Evolutionary conservation across 1,140 invertebrate species (phyloP).

Genomic region (Neodiprion fabricii): DNA sequence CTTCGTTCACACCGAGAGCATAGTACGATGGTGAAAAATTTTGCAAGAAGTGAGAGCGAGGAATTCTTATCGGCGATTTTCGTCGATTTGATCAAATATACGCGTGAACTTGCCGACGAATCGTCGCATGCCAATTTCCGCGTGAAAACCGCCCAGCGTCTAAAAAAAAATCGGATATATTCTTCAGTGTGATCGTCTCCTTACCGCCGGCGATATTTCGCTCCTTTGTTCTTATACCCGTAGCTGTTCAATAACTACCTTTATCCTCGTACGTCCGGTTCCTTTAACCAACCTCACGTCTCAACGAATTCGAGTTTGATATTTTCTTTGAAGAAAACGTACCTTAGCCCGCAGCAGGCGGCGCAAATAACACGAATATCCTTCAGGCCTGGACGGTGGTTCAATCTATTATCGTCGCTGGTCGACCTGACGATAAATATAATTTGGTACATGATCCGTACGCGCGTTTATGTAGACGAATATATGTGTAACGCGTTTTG

Average conservation of each 20-base stretch:
- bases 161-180: background rate
- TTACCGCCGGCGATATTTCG: background rate
- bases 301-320: background rate
- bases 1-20: background rate
- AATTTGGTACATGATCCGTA: too few species aligned
- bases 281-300: background rate
- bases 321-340: background rate
- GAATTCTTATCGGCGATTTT: background rate
- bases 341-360: too few species aligned
- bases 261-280: background rate
- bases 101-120: too few species aligned
- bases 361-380: too few species aligned
- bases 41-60: too few species aligned
- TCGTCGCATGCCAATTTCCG: too few species aligned
- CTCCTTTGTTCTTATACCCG: slow-evolving; percentile 8
- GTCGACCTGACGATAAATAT: too few species aligned
- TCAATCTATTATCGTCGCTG: too few species aligned
- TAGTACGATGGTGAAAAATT: too few species aligned
- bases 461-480: too few species aligned
- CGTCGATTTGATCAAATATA: background rate
- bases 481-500: too few species aligned
- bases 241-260: slow-evolving; percentile 8
- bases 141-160: background rate
- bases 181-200: background rate
- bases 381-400: too few species aligned